Evolutionary conservation across 2,888 invertebrate genomes (phyloP).

Genomic region (Rhingia campestris): DNA sequence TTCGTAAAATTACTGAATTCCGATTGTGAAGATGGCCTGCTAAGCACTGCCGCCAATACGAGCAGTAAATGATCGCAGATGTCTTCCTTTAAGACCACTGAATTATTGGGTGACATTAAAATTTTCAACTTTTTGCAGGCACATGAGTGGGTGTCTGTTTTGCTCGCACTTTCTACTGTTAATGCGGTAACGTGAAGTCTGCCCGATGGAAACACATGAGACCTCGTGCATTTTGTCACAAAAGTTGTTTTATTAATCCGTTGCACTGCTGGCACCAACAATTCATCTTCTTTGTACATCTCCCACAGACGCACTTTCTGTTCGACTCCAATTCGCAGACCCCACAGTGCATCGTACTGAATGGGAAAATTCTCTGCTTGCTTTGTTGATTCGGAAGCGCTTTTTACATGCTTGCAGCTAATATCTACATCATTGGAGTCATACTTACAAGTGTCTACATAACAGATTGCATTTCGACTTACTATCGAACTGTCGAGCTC

Average conservation of each 20-base stretch:
- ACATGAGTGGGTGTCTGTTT: constrained; percentile 78
- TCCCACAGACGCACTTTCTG: constrained; percentile 80
- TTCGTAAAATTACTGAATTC: constrained; percentile 79
- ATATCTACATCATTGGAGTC: constrained; percentile 75
- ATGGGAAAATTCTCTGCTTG: constrained; percentile 78
- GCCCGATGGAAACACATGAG: constrained; percentile 79
- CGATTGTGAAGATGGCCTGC: constrained; percentile 77
- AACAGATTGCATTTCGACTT: constrained; percentile 78
- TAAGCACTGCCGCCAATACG: constrained; percentile 80
- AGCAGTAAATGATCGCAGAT: constrained; percentile 82
- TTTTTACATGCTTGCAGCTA: constrained; percentile 80
- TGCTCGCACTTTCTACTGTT: constrained; percentile 76
- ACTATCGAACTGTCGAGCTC: constrained; percentile 80
- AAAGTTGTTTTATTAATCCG: constrained; percentile 79
- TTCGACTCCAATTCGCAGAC: constrained; percentile 78
- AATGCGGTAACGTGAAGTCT: constrained; percentile 79
- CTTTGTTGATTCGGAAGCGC: constrained; percentile 72
- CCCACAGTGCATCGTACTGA: constrained; percentile 79
- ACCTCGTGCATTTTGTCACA: constrained; percentile 79
- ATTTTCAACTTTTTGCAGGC: constrained; percentile 81
- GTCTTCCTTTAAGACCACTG: constrained; percentile 80
- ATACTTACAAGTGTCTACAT: constrained; percentile 79
- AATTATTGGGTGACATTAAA: constrained; percentile 80
- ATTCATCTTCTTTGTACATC: constrained; percentile 78
- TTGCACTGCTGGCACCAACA: constrained; percentile 79